A percentile compares a stretch with the other conserved stretches of the same genome.
Conservation (phyloP, 2,797 vertebrate genomes). For the Fratercula arctica region DNA sequence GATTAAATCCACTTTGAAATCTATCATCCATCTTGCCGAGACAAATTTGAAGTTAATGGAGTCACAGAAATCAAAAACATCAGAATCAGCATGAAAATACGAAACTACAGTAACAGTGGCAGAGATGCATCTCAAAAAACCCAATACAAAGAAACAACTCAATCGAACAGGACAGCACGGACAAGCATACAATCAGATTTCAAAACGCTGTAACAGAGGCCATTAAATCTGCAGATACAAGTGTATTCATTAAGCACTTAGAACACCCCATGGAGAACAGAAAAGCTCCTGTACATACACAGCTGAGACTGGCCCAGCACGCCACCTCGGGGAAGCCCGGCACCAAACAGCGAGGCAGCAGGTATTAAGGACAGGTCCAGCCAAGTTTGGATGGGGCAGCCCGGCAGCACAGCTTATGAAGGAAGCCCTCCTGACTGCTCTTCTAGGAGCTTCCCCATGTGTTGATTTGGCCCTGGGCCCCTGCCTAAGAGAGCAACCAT, state of each 20-base stretch:
- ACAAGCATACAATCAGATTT: neutral
- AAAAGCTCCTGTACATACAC: neutral
- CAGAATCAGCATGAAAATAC: neutral
- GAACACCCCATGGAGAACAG: neutral
- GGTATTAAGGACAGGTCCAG: neutral
- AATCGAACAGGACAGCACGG: neutral
- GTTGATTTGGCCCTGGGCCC: neutral
- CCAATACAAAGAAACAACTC: neutral
- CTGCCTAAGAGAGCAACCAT: neutral
- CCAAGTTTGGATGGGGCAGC: neutral
- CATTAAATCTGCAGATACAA: neutral
- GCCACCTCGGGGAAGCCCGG: neutral
- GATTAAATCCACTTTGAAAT: neutral
- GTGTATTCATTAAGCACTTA: fast-evolving
- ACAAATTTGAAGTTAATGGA: neutral
- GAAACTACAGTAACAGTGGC: neutral
- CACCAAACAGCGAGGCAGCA: neutral
- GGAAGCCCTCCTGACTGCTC: neutral
- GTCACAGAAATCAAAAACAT: neutral
- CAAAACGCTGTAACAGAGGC: neutral
- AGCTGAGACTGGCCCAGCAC: neutral
- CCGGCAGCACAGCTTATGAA: neutral
- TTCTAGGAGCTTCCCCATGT: neutral
- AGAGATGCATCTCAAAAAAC: neutral
- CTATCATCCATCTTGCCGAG: neutral